Evolutionary conservation across 2,888 invertebrate species (phyloP), one percentile per base, ranked within the genome.

Genomic region (Plagodis dolabraria): DNA sequence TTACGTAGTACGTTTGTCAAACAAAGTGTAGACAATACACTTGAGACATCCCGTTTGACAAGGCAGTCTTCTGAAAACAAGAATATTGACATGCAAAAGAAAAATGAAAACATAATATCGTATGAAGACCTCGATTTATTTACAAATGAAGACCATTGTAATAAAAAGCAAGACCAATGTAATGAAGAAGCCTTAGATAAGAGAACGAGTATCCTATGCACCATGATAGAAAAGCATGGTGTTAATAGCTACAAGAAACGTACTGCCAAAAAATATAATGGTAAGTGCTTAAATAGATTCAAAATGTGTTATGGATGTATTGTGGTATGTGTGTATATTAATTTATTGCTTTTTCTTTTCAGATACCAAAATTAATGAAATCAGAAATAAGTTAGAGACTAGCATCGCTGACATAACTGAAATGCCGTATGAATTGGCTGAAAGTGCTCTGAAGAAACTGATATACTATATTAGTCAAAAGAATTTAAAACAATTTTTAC

Each of bases 171-270:
- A 36, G 7, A 60, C 49, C 22, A 50, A 43, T 22, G 22, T 40
- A 53, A 6, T 6, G 47, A 53, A 48, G 22, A 35, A 22, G 22
- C 50, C 53, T 38, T 44, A 9, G n/a, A 12, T 61, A 7, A 74
- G 47, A 74, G 77, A 59, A 71, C 85, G 11, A 85, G 85, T 62
- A 75, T 87, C 58, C 69, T 91, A 42, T 87, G 86, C 72, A 64
- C 57, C 42, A 83, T 85, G 81, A 69, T 91, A 63, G 76, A 85
- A 47, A 87, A 83, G 72, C 78, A 86, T 76, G 85, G 80, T 22
- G 74, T 69, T 65, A 47, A 59, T 57, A 53, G 60, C 76, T 2
- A 9, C 40, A 40, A 40, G 10, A 79, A 70, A 69, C 70, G 50
- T 43, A 34, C 44, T 11, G 57, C 69, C 9, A 80, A 75, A 52